phyloP scores from a whole-genome alignment of 2,113 vertebrate species.

The Tichodroma muraria region DNA sequence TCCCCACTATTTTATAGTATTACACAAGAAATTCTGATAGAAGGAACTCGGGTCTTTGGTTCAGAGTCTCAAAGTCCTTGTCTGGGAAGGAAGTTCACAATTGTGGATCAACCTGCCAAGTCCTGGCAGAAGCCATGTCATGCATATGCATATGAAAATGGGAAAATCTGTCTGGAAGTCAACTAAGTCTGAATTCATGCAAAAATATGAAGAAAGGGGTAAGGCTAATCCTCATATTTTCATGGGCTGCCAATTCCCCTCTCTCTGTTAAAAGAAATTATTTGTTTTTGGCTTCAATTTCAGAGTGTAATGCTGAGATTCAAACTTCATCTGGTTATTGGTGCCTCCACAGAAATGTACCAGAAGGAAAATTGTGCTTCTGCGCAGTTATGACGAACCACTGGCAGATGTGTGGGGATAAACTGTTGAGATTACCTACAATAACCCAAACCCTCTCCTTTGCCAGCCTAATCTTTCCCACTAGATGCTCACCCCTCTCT shows the following conservation, averaged over 20 bases:
- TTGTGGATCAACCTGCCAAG: background rate
- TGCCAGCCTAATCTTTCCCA: background rate
- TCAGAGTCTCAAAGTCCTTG: background rate
- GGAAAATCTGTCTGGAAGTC: background rate
- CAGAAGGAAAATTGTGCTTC: background rate
- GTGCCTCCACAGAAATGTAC: background rate
- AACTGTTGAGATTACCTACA: background rate
- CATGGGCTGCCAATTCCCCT: background rate
- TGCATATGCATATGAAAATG: background rate
- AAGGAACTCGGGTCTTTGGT: background rate
- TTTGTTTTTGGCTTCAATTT: background rate
- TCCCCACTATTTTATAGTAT: background rate
- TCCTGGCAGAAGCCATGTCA: background rate
- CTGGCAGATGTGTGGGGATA: background rate
- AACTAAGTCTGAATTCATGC: background rate
- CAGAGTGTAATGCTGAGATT: background rate
- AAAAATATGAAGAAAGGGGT: background rate
- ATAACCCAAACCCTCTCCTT: background rate
- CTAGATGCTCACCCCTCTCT: background rate
- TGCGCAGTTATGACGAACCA: fast-evolving
- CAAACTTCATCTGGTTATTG: background rate
- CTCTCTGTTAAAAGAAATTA: background rate
- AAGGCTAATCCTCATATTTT: background rate
- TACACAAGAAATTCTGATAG: background rate
- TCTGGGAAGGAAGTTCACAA: background rate